phyloP scores from a whole-genome alignment of 2,888 invertebrate genomes.

The Apodemia duryi region DNA sequence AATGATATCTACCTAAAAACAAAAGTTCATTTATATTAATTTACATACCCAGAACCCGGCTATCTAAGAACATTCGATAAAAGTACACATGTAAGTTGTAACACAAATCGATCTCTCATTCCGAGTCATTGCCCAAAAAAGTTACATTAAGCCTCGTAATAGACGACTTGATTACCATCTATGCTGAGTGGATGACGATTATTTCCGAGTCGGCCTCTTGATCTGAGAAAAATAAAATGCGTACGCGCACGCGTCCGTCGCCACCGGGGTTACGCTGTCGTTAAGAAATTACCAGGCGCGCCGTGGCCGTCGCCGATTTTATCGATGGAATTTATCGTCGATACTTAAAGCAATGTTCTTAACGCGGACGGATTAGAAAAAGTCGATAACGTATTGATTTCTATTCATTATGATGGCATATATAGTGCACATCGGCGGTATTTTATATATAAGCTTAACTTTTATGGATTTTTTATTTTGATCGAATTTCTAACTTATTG shows the following conservation, averaged over 20 bases:
- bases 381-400: constrained; percentile 10
- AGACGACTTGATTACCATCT: constrained; percentile 75
- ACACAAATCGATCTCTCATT: constrained; percentile 54
- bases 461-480: no score
- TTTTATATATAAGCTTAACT: no score
- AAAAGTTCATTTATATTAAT: background rate
- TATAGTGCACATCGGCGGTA: background rate
- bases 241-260: constrained; percentile 66
- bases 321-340: constrained; percentile 78
- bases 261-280: constrained; percentile 77
- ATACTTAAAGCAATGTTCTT: constrained; percentile 51
- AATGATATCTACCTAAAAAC: background rate
- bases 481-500: background rate
- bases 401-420: constrained; percentile 1
- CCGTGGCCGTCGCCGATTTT: constrained; percentile 73
- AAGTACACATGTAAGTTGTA: constrained; percentile 36
- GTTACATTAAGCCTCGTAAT: constrained; percentile 73
- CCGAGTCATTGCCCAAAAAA: constrained; percentile 56
- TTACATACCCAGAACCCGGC: constrained; percentile 12
- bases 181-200: constrained; percentile 75
- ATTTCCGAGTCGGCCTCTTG: constrained; percentile 70
- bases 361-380: constrained; percentile 38
- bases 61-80: constrained; percentile 21
- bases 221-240: constrained; percentile 72
- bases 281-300: constrained; percentile 75